Evolutionary conservation across 2,113 vertebrate genomes (phyloP), one percentile per base, ranked within the genome.

Genomic region (Serinus canaria): DNA sequence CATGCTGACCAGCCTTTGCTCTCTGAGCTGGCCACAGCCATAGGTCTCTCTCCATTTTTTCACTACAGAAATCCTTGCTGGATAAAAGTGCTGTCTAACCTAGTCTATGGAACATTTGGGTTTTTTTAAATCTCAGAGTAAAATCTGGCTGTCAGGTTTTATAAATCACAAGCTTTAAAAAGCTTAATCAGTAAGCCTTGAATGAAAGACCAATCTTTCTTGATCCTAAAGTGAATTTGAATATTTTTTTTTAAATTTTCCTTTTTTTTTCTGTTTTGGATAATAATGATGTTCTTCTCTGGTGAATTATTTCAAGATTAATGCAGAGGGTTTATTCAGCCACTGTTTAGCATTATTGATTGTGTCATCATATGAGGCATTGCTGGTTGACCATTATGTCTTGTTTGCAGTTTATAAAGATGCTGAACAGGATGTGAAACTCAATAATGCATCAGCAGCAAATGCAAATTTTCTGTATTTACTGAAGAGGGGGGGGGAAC

Each of bases 231-330:
- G 15, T 72, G 35, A 63, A 28, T 74, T 63, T 52, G 6, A 27
- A 30, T 30, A 11, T 35, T 7, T n/a, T 16, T 19, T 14, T 19
- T 9, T 10, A 6, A 18, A 20, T 30, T 13, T 11, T 15, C 12
- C 3, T 7, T 14, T 4, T 6, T 56, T 33, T 22, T 5, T 7
- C 14, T 14, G 2, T 25, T 31, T 21, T 8, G 6, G 1, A 22
- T 89, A 74, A 73, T 67, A 89, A 75, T 80, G 10, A 83, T 84
- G 49, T 50, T 95, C 8, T 56, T 95, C 66, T 91, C 33, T 55
- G 82, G 67, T 92, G 46, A 95, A 92, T 96, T 95, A 93, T 94
- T 96, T 93, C 30, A 50, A 39, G 70, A 95, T 96, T 91, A 94
- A 94, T 84, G 70, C 31, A 46, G 59, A 83, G 28, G 53, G 33